Evolutionary conservation across 2,797 vertebrate genomes (phyloP).

Genomic region (Squalus acanthias): DNA sequence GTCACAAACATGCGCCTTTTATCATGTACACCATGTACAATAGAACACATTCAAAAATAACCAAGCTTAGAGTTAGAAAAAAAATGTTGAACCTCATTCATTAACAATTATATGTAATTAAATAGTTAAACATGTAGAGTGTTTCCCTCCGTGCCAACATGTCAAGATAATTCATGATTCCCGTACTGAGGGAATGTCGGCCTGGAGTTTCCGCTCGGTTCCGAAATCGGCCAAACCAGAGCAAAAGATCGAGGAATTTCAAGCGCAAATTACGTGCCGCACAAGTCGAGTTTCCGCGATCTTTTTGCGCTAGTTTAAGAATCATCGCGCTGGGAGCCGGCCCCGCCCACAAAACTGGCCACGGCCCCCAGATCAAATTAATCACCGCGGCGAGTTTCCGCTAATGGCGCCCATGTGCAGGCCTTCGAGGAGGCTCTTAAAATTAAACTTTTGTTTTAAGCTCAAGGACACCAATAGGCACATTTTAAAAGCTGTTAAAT

Average conservation of each 20-base stretch:
- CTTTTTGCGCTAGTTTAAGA: background rate
- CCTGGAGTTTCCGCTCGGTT: background rate
- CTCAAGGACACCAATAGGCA: background rate
- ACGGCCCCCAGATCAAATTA: no score
- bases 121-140: background rate
- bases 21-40: background rate
- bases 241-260: background rate
- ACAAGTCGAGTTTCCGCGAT: background rate
- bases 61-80: background rate
- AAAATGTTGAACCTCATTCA: background rate
- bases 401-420: background rate
- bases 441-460: background rate
- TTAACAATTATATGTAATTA: background rate
- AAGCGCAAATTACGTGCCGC: background rate
- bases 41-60: background rate
- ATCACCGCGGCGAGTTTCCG: background rate
- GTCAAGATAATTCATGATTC: background rate
- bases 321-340: no score
- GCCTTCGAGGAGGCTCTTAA: background rate
- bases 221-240: no score
- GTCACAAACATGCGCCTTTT: background rate
- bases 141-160: background rate
- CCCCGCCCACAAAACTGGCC: background rate
- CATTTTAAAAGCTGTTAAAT: background rate
- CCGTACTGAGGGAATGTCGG: background rate